Evolutionary conservation across 2,888 invertebrate species (phyloP).

Genomic region (Callyntrura sp.): DNA sequence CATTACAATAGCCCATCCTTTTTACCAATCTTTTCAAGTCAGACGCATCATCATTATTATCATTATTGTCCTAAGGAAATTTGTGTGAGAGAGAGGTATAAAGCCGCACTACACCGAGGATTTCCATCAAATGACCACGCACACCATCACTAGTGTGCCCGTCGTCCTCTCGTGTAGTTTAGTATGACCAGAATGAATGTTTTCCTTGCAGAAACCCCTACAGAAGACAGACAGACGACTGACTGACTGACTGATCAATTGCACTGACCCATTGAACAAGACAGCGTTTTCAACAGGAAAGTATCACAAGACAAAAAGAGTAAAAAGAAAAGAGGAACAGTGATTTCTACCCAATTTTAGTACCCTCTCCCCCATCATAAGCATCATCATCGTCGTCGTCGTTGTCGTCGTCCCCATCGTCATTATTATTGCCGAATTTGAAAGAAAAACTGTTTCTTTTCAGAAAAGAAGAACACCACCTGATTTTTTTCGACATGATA

Average conservation of each 20-base stretch:
- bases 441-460: neutral
- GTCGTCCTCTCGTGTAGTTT: neutral
- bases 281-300: constrained; percentile 1
- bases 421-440: neutral
- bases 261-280: constrained; percentile 40
- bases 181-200: neutral
- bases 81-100: neutral
- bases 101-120: neutral
- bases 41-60: neutral
- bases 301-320: constrained; percentile 7
- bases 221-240: constrained; percentile 36
- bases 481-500: constrained; percentile 1
- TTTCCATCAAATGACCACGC: constrained; percentile 12
- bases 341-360: neutral
- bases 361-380: constrained; percentile 3
- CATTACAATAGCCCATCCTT: constrained; percentile 39
- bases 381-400: neutral
- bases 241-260: constrained; percentile 26
- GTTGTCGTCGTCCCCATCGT: too few relatives aligned
- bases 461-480: neutral
- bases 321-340: constrained; percentile 12
- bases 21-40: constrained; percentile 41
- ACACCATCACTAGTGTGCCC: too few relatives aligned
- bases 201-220: constrained; percentile 30
- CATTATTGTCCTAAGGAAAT: neutral